These are phyloP conservation scores for Tauraco hartlaubi DNA, from an alignment of 2,797 vertebrate genomes.

Conservation along the genomic window DNA sequence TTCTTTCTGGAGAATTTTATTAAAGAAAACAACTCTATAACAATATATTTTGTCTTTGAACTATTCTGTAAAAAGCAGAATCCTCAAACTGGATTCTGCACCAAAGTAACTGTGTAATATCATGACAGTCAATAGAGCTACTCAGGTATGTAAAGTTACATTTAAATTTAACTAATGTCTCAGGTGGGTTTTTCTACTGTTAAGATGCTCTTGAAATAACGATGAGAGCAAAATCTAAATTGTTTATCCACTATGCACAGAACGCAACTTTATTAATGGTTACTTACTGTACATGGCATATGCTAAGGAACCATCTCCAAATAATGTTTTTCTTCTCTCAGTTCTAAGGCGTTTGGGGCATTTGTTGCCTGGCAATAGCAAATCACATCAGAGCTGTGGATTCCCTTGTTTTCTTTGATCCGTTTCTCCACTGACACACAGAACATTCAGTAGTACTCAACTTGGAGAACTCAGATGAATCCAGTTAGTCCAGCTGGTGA, in stretches of 20 bases:
- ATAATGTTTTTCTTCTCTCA: neutral
- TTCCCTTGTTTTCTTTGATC: neutral
- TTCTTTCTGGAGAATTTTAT: slow-evolving; percentile 7
- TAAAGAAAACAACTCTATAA: neutral
- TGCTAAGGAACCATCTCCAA: neutral
- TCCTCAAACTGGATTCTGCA: neutral
- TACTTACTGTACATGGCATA: neutral
- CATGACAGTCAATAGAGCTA: neutral
- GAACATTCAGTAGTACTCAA: neutral
- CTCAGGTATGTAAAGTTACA: neutral
- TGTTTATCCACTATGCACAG: neutral
- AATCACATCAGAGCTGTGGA: neutral
- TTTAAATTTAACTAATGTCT: neutral
- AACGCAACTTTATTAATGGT: neutral
- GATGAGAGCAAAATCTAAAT: neutral
- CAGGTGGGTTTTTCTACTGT: neutral
- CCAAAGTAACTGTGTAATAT: neutral
- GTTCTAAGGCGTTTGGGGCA: neutral
- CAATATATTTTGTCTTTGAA: neutral
- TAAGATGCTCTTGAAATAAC: neutral
- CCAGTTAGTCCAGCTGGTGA: neutral
- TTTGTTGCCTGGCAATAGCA: neutral
- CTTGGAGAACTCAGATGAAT: neutral
- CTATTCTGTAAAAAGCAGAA: neutral
- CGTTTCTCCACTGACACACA: neutral